Evolutionary conservation across 2,797 vertebrate genomes (phyloP), one percentile per base, ranked within the genome.

Genomic region (Sebastes trivittatus): DNA sequence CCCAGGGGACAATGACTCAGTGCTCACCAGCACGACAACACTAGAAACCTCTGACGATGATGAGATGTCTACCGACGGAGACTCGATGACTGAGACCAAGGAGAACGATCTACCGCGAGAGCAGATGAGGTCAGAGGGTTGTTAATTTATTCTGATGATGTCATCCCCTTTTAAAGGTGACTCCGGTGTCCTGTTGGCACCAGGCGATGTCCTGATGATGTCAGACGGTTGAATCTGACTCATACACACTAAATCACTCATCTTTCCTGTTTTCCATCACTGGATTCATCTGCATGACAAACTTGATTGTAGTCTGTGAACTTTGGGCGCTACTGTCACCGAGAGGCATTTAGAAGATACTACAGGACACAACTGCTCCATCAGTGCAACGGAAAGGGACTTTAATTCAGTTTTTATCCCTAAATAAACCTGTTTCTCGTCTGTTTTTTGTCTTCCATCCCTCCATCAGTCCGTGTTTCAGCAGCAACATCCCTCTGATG

Each of bases 401-500:
- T 62, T 63, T 36, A 2, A 7, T n/a, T 63, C 7, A 29, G 8
- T 59, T 66, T 59, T 34, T 6, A 13, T 20, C 38, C 52, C 11
- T 5, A 14, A 55, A 30, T 64, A 3, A 2, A 0, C 34, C 16
- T 52, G 46, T n/a, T 52, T 52, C 18, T 46, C 6, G 1, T 16
- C 25, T 30, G 6, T 5, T 10, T 20, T 54, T 13, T 9, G 3
- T 49, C 58, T 0, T 38, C 23, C 54, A 5, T 38, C 73, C 58
- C 3, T 3, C 23, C 36, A 5, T 42, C 72, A 95, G 95, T 65
- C 94, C 92, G 0, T 95, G 94, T 66, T 96, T 95, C 92, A 95
- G 94, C 91, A 96, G 81, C 88, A 87, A 95, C 92, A 96, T 96
- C 78, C 96, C 96, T 3, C 81, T 96, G 86, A 96, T 96, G 96